Evolutionary conservation across 1,140 invertebrate species (phyloP), one percentile per base, ranked within the genome.

Genomic region (Drosophila takahashii): DNA sequence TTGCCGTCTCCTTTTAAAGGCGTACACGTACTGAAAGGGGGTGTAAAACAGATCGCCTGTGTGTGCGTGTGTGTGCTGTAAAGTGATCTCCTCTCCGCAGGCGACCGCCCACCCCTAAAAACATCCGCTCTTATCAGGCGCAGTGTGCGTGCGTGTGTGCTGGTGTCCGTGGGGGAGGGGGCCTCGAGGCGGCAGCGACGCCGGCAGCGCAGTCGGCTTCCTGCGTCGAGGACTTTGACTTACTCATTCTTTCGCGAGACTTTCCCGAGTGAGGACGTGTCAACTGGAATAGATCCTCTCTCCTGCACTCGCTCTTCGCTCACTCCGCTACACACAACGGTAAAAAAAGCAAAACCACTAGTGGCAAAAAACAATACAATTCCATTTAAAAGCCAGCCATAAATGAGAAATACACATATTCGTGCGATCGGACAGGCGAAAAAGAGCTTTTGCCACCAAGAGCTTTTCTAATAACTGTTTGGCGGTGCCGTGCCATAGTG

Each of bases 171-270:
- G 22, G 6, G 22, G 37, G 5, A 26, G 13, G 8, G 34, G 11
- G 22, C 44, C 29, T 2, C 56, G 39, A 47, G 51, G 48, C 52
- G 56, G 44, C 64, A 53, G 39, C 41, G 60, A 34, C 59, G 47
- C 27, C 54, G 41, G 78, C 81, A 87, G 84, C 84, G 84, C 84
- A 84, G 84, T 87, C 72, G 79, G 53, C 79, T 87, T 89, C 85
- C 84, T 89, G 85, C 65, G 84, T 54, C 79, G 84, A 89, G 79
- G 84, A 89, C 83, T 89, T 89, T 87, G 84, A 83, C 79, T 64
- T 67, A 27, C 59, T 86, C 81, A 80, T 61, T 86, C 83, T 60
- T 48, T 41, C 54, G 60, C 56, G 47, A 67, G 67, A 65, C 78
- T 66, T 76, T 41, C 48, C 22, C 48, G n/a, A 79, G 81, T 79